phyloP scores from a whole-genome alignment of 2,797 vertebrate species.

The Poeciliopsis paucimaculata region DNA sequence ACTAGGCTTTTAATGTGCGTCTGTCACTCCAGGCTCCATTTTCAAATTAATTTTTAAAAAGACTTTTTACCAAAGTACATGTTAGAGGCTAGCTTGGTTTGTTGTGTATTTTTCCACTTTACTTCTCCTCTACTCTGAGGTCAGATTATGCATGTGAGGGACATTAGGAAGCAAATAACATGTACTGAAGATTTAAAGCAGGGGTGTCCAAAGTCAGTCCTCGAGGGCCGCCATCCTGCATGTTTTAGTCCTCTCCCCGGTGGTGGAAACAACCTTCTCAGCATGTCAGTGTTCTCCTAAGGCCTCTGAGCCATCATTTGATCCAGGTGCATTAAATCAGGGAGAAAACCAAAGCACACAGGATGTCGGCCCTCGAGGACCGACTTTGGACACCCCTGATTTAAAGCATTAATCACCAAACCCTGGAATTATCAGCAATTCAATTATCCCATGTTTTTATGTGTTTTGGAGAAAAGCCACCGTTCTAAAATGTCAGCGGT shows the following conservation, averaged over 20 bases:
- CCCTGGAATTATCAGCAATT: not conserved
- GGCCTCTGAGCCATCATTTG: no score
- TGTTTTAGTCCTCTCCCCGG: no score
- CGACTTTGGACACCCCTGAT: not conserved
- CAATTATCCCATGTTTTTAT: not conserved
- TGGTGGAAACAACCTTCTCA: no score
- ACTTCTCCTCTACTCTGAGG: conserved; percentile 3
- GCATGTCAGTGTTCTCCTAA: no score
- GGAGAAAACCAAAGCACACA: no score
- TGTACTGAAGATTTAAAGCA: conserved; percentile 14
- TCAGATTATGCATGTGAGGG: conserved; percentile 20
- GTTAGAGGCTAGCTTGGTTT: not conserved
- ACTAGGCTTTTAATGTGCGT: not conserved
- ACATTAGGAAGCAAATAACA: conserved; percentile 8
- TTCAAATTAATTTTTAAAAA: not conserved
- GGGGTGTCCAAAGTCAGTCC: no score
- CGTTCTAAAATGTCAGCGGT: not conserved
- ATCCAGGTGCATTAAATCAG: no score
- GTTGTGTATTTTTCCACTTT: not conserved
- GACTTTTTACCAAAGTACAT: not conserved
- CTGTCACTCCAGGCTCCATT: not conserved
- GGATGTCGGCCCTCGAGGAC: no score
- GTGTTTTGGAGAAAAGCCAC: not conserved
- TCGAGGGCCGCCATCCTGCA: no score
- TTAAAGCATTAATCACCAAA: not conserved